These are phyloP conservation scores for Semaprochilodus insignis DNA, from an alignment of 2,797 vertebrate genomes.

Conservation along the genomic window DNA sequence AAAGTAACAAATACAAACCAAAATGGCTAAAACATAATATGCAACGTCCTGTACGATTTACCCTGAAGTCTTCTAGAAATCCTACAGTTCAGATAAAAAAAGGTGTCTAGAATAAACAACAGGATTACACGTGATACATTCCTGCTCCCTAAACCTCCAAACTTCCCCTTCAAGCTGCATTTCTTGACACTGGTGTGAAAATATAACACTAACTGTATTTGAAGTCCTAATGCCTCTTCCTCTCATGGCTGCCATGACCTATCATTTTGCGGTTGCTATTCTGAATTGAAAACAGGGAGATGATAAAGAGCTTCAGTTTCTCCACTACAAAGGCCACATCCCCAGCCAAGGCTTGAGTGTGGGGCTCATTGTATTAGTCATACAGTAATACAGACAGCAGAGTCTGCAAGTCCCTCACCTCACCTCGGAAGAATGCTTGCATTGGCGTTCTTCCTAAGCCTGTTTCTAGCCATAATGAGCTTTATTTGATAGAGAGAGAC, in stretches of 20 bases:
- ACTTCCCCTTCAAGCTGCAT: slow-evolving; percentile 10
- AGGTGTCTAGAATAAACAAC: slow-evolving; percentile 12
- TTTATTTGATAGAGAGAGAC: slow-evolving; percentile 65
- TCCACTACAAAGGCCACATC: slow-evolving; percentile 17
- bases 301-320: slow-evolving; percentile 27
- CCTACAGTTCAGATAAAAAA: not conserved
- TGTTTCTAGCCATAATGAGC: slow-evolving; percentile 72
- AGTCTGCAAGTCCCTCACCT: slow-evolving; percentile 61
- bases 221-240: slow-evolving; percentile 6
- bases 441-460: slow-evolving; percentile 71
- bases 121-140: not conserved
- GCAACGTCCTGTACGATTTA: not conserved
- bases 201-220: slow-evolving; percentile 25
- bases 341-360: slow-evolving; percentile 19
- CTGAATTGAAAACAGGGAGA: slow-evolving; percentile 33
- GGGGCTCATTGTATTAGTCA: slow-evolving; percentile 32
- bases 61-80: not conserved
- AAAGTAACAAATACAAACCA: not conserved
- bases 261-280: slow-evolving; percentile 42
- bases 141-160: slow-evolving; percentile 8
- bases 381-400: slow-evolving; percentile 38
- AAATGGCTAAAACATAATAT: not conserved
- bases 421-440: slow-evolving; percentile 66
- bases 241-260: slow-evolving; percentile 17
- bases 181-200: slow-evolving; percentile 20